Base-by-base conservation (phyloP, 2,888 invertebrate genomes). In the Mactromeris polynyma region DNA sequence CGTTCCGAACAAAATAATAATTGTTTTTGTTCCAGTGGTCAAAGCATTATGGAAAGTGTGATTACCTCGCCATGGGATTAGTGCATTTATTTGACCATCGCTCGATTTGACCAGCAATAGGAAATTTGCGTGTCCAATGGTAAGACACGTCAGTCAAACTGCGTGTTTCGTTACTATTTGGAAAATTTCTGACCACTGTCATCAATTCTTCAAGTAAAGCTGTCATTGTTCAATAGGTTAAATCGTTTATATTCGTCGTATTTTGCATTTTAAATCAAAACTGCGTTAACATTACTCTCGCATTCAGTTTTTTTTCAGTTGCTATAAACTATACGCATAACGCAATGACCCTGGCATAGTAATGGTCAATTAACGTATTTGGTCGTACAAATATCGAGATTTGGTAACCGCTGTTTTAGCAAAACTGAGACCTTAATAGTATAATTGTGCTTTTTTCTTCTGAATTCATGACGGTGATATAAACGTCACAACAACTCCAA, bases 1-100 rank as follows among this genome's bases (percentile, higher is more conserved):
- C 83, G 69, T 83, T 86, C 80, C 58, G 73, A 88, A 86, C 64
- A 78, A 86, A 90, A 86, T 86, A 86, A 88, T 83, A 81, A 83
- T 88, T 86, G 88, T 84, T 77, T 90, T 90, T 88, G 88, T 88
- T 88, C 83, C 51, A 78, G 58, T 81, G 88, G 90, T 88, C 88
- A 88, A 90, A 80, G 69, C 83, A 90, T 88, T 86, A 86, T 81
- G 46, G 83, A 64, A 86, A 73, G 83, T 73, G 83, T 73, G 73
- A 31, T 73, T 73, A 33, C 11, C 2, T 19, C 73, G 36, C 36
- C 73, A 2, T 73, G 73, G 73, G 73, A 73, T 33, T 36, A 33
- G 26, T 17, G 36, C 73, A 33, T 73, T 73, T 73, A 73, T 73
- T 73, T 73, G 73, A 73, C 73, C 73, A 73, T 73, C 73, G 73